These are phyloP conservation scores for Spizella passerina DNA, from an alignment of 2,797 vertebrate genomes.

Conservation along the genomic window DNA sequence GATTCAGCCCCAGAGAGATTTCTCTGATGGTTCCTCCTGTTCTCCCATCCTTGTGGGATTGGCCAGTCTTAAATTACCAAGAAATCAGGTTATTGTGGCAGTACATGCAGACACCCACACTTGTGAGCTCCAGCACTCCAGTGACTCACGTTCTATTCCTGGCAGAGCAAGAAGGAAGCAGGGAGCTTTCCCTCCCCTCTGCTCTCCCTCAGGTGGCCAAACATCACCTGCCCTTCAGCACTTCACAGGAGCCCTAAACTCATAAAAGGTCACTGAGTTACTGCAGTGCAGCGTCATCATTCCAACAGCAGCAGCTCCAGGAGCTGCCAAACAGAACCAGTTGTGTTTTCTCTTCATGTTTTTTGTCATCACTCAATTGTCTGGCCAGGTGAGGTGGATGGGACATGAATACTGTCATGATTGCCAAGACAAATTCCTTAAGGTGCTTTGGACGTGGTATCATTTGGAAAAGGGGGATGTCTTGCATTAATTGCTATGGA, in stretches of 20 bases:
- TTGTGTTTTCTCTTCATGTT: neutral
- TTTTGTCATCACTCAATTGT: neutral
- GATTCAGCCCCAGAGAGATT: neutral
- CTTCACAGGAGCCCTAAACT: neutral
- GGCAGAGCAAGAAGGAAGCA: neutral
- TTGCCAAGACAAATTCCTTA: neutral
- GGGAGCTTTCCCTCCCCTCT: neutral
- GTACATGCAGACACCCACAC: neutral
- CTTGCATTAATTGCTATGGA: neutral
- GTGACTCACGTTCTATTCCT: slow-evolving; percentile 22
- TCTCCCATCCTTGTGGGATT: neutral
- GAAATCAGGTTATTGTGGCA: slow-evolving; percentile 53
- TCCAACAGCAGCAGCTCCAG: neutral
- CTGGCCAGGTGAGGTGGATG: neutral
- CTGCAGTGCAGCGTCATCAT: neutral
- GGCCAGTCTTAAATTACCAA: neutral
- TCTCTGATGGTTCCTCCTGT: neutral
- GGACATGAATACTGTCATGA: neutral
- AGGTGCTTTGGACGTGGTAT: neutral
- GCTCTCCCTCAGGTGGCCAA: neutral
- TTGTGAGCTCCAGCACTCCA: neutral
- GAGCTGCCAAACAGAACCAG: neutral
- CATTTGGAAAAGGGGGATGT: neutral
- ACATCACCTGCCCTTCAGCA: neutral
- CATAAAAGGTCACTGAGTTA: neutral